Evolutionary conservation across 2,113 vertebrate species (phyloP).

Genomic region (Xenopus borealis): DNA sequence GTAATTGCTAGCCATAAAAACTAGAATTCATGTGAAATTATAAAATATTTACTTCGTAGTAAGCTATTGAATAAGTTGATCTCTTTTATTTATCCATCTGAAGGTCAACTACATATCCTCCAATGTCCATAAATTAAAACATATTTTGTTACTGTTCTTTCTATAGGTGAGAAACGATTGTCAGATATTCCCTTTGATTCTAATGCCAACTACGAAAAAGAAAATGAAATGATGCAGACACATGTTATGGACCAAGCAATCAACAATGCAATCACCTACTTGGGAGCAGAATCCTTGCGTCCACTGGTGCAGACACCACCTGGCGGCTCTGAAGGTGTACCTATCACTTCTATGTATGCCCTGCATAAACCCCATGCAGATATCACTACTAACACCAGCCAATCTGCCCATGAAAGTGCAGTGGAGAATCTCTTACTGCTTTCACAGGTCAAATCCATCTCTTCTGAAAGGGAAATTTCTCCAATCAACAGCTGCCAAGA

Average conservation of each 20-base stretch:
- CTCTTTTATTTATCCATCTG: too few relatives aligned
- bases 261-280: slow-evolving; percentile 96
- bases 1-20: too few relatives aligned
- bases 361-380: slow-evolving; percentile 78
- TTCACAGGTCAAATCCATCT: slow-evolving; percentile 89
- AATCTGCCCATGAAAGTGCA: slow-evolving; percentile 83
- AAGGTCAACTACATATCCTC: too few relatives aligned
- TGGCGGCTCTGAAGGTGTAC: slow-evolving; percentile 72
- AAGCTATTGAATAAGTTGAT: too few relatives aligned
- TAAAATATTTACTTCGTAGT: too few relatives aligned
- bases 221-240: slow-evolving; percentile 86
- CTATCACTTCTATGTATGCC: slow-evolving; percentile 76
- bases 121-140: too few relatives aligned
- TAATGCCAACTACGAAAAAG: slow-evolving; percentile 72
- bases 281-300: slow-evolving; percentile 92
- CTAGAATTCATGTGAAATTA: too few relatives aligned
- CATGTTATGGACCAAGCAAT: slow-evolving; percentile 98
- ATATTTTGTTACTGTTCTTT: not conserved
- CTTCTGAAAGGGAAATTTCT: slow-evolving; percentile 87
- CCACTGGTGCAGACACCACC: slow-evolving; percentile 93
- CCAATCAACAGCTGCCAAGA: slow-evolving; percentile 95
- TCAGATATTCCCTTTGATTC: slow-evolving; percentile 83
- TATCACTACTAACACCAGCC: slow-evolving; percentile 59
- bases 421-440: slow-evolving; percentile 92
- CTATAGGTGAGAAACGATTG: slow-evolving; percentile 87